Base-by-base conservation (phyloP, 2,888 invertebrate genomes). In the Leucophenga maculata region DNA sequence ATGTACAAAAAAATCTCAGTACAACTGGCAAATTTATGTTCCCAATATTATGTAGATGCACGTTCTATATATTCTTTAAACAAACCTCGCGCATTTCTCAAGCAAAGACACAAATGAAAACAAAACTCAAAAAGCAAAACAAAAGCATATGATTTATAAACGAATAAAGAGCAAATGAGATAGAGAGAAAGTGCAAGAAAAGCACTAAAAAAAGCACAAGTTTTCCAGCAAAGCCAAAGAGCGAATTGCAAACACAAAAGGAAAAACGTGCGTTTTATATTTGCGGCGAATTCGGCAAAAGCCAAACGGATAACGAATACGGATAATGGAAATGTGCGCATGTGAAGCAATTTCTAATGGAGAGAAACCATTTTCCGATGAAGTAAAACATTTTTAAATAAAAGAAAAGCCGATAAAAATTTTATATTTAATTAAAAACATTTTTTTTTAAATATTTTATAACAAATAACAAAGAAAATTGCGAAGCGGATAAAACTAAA, bases 231-330 rank as follows among this genome's bases (percentile, higher is more conserved):
- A 57, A 57, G 26, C 57, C 3, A 60, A 22, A 46, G 31, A 18
- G 50, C 59, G 65, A 54, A 52, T 13, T 18, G 55, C 44, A 66
- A 67, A 69, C 46, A 57, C 13, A 32, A 68, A 13, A 54, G 6
- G 50, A 32, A 60, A 60, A 60, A 18, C 39, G 44, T 39, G 60
- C 60, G 44, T 60, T 55, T 39, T 26, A 3, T 26, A 3, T 46
- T 26, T 69, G 60, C 60, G 66, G 69, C 66, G 60, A 69, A 69
- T 50, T 8, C 57, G 69, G 65, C 39, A 59, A 50, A 66, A 4
- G 8, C 16, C 13, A 48, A 68, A 20, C 68, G 68, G 62, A 69
- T 69, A 26, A 26, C 26, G 26, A 4, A 26, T 26, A 26, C 26
- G 26, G 26, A 26, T 26, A 65, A 65, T 48, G 68, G 55, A 69